Evolutionary conservation across 2,888 invertebrate genomes (phyloP).

Genomic region (Idaea biselata): DNA sequence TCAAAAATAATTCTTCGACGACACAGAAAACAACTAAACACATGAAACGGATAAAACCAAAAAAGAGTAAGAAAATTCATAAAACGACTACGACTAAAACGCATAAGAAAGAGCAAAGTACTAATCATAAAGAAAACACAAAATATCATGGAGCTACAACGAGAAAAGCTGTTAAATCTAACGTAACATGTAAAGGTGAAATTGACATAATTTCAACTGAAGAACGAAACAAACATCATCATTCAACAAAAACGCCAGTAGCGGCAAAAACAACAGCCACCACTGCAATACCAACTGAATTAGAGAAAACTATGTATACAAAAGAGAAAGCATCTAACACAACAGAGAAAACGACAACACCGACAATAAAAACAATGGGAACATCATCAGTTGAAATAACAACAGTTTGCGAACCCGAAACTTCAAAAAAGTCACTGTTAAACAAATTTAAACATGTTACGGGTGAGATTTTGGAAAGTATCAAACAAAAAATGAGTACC

Average conservation of each 20-base stretch:
- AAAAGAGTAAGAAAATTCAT: slow-evolving; percentile 10
- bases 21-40: slow-evolving; percentile 4
- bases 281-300: not conserved
- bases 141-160: not conserved
- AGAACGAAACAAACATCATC: not conserved
- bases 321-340: too few relatives aligned
- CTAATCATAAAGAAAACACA: not conserved
- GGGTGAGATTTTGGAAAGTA: not conserved
- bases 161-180: not conserved
- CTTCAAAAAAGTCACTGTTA: not conserved
- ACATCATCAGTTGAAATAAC: not conserved
- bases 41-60: slow-evolving; percentile 5
- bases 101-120: slow-evolving; percentile 5
- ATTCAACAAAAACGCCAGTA: not conserved
- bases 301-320: too few relatives aligned
- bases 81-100: slow-evolving; percentile 9
- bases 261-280: not conserved
- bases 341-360: too few relatives aligned
- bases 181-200: not conserved
- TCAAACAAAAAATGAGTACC: slow-evolving; percentile 2
- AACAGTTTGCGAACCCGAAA: not conserved
- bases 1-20: slow-evolving; percentile 12
- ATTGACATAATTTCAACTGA: not conserved
- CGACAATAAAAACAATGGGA: not conserved
- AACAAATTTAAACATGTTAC: not conserved